A percentile compares a stretch with the other conserved stretches of the same genome.
Conservation (phyloP, 2,113 vertebrate species). For the Nymphicus hollandicus region DNA sequence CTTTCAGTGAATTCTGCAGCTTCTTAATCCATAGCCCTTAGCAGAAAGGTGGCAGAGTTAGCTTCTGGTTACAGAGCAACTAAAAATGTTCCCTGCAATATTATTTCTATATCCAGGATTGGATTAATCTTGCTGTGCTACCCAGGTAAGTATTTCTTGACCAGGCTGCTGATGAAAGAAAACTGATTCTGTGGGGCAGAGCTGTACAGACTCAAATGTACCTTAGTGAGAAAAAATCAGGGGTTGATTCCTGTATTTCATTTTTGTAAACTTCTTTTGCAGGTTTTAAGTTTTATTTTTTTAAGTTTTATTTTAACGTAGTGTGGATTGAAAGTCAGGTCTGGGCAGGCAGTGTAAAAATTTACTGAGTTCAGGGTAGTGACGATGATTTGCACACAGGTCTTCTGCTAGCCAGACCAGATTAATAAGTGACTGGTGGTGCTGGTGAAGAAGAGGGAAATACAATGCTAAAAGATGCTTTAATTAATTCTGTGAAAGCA, state of each 20-base stretch:
- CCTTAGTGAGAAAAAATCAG: fast-evolving
- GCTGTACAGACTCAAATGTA: not conserved
- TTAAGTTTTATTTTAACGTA: not conserved
- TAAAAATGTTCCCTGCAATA: not conserved
- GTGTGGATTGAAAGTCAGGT: not conserved
- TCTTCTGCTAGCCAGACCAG: not conserved
- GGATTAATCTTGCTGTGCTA: not conserved
- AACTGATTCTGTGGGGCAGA: not conserved
- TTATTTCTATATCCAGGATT: not conserved
- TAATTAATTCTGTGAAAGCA: not conserved
- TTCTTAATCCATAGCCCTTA: not conserved
- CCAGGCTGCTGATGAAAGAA: not conserved
- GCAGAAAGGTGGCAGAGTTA: not conserved
- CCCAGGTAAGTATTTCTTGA: not conserved
- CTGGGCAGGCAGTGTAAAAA: not conserved
- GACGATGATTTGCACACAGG: not conserved
- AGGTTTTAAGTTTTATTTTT: not conserved
- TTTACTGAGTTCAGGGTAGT: not conserved
- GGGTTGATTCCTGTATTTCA: not conserved
- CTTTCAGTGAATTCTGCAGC: not conserved
- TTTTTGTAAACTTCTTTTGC: not conserved
- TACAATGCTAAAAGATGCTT: not conserved
- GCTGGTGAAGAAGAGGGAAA: not conserved
- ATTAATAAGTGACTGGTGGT: not conserved
- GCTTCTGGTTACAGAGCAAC: not conserved